Conservation (phyloP, 2,797 vertebrate species). For the Malurus splendens region DNA sequence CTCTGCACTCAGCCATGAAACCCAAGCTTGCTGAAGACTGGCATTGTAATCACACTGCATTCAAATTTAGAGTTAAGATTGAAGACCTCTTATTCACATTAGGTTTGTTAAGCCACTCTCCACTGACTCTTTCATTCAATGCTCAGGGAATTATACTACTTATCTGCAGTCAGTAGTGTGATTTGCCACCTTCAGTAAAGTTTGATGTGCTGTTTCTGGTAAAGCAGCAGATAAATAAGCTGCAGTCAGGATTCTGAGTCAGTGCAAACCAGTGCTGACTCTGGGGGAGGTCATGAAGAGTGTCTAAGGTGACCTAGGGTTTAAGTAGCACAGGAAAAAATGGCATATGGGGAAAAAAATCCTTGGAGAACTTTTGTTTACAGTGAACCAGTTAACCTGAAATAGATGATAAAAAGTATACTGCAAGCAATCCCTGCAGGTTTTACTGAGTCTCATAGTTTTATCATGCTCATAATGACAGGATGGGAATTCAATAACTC, state of each 20-base stretch:
- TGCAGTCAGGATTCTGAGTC: not conserved
- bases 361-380: not conserved
- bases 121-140: not conserved
- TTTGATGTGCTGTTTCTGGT: not conserved
- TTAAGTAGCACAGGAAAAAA: not conserved
- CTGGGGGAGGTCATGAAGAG: not conserved
- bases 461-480: not conserved
- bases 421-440: not conserved
- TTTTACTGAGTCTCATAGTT: not conserved
- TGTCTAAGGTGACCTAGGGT: not conserved
- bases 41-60: not conserved
- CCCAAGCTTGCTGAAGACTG: not conserved
- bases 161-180: not conserved
- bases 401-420: not conserved
- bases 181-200: not conserved
- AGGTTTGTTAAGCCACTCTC: not conserved
- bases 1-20: not conserved
- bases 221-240: not conserved
- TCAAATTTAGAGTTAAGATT: not conserved
- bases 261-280: not conserved
- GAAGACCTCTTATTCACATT: not conserved
- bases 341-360: not conserved
- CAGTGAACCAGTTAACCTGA: not conserved
- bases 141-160: not conserved
- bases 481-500: not conserved